These are phyloP conservation scores for Goniozus legneri DNA, from an alignment of 1,140 invertebrate genomes.

Conservation along the genomic window DNA sequence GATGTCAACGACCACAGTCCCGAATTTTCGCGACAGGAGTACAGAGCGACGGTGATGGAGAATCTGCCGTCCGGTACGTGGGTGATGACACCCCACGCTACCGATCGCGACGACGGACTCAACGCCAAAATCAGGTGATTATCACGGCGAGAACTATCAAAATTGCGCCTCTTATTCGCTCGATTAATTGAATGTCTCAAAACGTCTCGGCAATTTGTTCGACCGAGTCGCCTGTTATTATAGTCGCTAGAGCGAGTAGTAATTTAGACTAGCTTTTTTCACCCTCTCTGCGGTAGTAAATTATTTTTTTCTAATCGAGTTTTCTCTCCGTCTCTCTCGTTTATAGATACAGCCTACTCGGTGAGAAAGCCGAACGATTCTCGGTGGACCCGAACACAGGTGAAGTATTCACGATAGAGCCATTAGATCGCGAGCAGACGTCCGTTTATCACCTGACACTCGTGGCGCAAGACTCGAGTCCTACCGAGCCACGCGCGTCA, in stretches of 20 bases:
- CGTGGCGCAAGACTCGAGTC: conserved; percentile 82
- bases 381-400: conserved; percentile 71
- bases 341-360: conserved; percentile 69
- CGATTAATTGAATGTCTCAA: too few relatives aligned
- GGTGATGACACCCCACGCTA: conserved; percentile 70
- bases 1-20: conserved; percentile 94
- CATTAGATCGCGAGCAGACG: conserved; percentile 77
- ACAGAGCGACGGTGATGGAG: conserved; percentile 72
- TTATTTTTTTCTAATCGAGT: too few relatives aligned
- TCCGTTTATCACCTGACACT: conserved; percentile 75
- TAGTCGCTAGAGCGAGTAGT: not conserved
- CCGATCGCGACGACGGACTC: conserved; percentile 76
- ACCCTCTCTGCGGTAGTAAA: too few relatives aligned
- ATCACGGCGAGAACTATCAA: not conserved
- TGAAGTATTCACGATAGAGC: conserved; percentile 66
- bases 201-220: too few relatives aligned
- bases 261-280: not conserved
- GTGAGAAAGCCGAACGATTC: conserved; percentile 77
- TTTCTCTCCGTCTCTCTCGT: too few relatives aligned
- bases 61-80: conserved; percentile 70
- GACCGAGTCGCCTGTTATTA: not conserved
- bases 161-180: not conserved
- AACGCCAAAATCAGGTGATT: conserved; percentile 77
- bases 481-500: conserved; percentile 73
- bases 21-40: conserved; percentile 74